Evolutionary conservation across 2,888 invertebrate genomes (phyloP).

Genomic region (Meliscaeva auricollis): DNA sequence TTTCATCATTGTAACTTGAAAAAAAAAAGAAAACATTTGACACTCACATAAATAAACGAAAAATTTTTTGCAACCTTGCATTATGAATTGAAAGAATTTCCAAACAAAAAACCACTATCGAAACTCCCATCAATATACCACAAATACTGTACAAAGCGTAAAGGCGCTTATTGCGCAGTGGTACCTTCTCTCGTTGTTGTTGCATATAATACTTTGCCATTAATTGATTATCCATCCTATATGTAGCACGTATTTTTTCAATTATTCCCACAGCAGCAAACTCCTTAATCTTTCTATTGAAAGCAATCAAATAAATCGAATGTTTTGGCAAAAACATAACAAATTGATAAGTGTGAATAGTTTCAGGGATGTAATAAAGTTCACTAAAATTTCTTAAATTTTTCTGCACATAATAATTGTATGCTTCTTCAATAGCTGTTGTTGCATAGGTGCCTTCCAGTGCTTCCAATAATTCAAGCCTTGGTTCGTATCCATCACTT

Average conservation of each 20-base stretch:
- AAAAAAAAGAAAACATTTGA: too few species aligned
- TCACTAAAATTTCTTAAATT: slow-evolving; percentile 72
- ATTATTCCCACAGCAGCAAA: slow-evolving; percentile 78
- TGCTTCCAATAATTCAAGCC: slow-evolving; percentile 4
- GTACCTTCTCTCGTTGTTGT: not conserved
- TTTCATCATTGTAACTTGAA: slow-evolving; percentile 75
- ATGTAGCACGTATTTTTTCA: not conserved
- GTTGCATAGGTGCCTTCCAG: not conserved
- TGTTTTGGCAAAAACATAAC: slow-evolving; percentile 79
- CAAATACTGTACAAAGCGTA: slow-evolving; percentile 58
- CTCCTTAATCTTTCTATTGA: slow-evolving; percentile 78
- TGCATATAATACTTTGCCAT: not conserved
- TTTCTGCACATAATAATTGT: slow-evolving; percentile 77
- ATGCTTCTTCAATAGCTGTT: slow-evolving; percentile 76
- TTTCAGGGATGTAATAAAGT: slow-evolving; percentile 78
- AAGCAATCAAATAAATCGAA: slow-evolving; percentile 77
- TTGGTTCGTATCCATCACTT: not conserved
- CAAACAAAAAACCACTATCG: slow-evolving; percentile 60
- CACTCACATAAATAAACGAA: too few species aligned
- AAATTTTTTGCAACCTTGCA: not conserved
- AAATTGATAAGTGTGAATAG: slow-evolving; percentile 78
- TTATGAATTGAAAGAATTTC: slow-evolving; percentile 43
- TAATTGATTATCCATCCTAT: too few species aligned
- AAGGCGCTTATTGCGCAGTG: slow-evolving; percentile 55
- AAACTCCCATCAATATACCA: not conserved